Conservation (phyloP, 2,797 vertebrate genomes). For the Mus spretus region DNA sequence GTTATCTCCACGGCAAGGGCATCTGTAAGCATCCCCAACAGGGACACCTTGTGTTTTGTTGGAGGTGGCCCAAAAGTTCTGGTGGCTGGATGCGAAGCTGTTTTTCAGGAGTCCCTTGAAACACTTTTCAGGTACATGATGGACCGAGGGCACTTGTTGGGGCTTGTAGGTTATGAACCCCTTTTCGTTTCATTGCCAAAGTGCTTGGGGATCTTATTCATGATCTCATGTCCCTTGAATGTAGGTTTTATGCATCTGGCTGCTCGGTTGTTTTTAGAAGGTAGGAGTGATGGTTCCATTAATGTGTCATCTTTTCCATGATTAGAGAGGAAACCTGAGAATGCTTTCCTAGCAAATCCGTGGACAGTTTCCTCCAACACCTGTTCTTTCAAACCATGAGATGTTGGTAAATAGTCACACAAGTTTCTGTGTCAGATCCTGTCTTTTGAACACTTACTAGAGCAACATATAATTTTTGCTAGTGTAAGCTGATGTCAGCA, state of each 20-base stretch:
- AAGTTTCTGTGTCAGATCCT: constrained; percentile 35
- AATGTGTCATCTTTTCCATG: constrained; percentile 77
- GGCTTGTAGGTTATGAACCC: constrained; percentile 65
- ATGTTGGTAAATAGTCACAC: constrained; percentile 70
- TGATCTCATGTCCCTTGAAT: constrained; percentile 74
- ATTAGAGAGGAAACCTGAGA: constrained; percentile 79
- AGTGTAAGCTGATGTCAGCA: constrained; percentile 40
- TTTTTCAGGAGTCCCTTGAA: constrained; percentile 37
- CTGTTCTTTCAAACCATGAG: constrained; percentile 74
- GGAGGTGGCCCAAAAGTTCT: constrained; percentile 48
- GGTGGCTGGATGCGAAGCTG: constrained; percentile 65
- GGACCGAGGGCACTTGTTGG: constrained; percentile 57
- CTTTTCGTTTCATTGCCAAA: constrained; percentile 72
- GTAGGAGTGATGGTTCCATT: constrained; percentile 64
- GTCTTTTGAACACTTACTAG: constrained; percentile 51
- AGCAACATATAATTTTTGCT: constrained; percentile 47
- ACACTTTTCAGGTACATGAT: constrained; percentile 73
- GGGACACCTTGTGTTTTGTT: constrained; percentile 60
- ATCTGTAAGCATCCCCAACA: constrained; percentile 48
- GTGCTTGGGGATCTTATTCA: constrained; percentile 57
- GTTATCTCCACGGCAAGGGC: constrained; percentile 28
- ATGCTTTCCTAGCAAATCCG: constrained; percentile 62
- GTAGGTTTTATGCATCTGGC: constrained; percentile 75
- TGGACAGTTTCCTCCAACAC: constrained; percentile 73
- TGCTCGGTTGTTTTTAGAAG: constrained; percentile 75